Conservation (phyloP, 1,140 invertebrate species). For the Cotesia glomerata region DNA sequence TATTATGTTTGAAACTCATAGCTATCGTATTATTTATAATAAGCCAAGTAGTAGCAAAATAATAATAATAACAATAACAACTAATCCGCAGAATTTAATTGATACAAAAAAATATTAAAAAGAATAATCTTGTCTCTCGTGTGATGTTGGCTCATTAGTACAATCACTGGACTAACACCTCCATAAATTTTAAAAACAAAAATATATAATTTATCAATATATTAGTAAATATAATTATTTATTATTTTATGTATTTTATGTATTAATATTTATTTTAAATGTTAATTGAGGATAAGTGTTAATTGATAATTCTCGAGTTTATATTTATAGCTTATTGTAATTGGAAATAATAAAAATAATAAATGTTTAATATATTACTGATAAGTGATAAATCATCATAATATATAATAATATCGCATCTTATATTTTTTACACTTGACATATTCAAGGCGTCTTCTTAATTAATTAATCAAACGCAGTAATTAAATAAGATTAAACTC, state of each 20-base stretch:
- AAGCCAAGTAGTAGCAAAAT: no score
- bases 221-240: constrained; percentile 6
- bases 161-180: constrained; percentile 41
- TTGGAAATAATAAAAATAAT: neutral
- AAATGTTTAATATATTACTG: no score
- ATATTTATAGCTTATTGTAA: neutral
- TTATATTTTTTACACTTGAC: constrained; percentile 22
- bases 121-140: neutral
- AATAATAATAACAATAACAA: no score
- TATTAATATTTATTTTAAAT: constrained; percentile 7
- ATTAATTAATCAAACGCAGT: constrained; percentile 31
- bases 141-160: constrained; percentile 44
- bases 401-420: neutral
- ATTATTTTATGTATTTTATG: neutral
- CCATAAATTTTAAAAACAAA: constrained; percentile 27
- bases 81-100: no score
- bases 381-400: neutral
- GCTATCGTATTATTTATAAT: no score
- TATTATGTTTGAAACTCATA: no score
- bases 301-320: neutral
- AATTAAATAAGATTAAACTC: constrained; percentile 32
- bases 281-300: neutral
- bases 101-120: no score
- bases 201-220: constrained; percentile 37
- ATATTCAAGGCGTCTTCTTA: constrained; percentile 26